Base-by-base conservation (phyloP, 2,888 invertebrate genomes). In the Diaperis boleti region DNA sequence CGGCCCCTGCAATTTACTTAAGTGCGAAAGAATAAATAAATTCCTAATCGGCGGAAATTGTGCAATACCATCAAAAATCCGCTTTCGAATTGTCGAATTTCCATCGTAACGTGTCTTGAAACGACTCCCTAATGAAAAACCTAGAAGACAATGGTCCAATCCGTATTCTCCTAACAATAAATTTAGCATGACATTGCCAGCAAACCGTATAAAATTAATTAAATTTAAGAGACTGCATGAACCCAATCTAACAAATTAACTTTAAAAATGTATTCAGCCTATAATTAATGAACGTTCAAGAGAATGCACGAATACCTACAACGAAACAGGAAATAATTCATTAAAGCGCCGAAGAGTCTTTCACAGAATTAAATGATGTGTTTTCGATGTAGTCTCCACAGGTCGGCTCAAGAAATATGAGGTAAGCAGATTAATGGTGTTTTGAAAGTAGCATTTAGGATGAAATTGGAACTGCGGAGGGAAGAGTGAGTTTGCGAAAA, bases 341-440 rank as follows among this genome's bases (percentile, higher is more conserved):
- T 59, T 59, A 49, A 49, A 39, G 39, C 26, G 39, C 29, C 47
- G 29, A 49, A 33, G 18, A 26, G 31, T 49, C 37, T 49, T 49
- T 39, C 17, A 29, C 31, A 37, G 29, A 59, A 59, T 59, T 59
- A 59, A 49, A 39, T 59, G 49, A 59, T 44, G 55, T 55, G 17
- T 33, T 59, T 49, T 47, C 47, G 35, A 39, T 59, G 44, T 37
- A 31, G 31, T 42, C 33, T 39, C 52, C 11, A 37, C 37, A 35
- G 39, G 26, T 41, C 22, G 29, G 8, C n/a, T 29, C 15, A 35
- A 54, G 45, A 61, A 61, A 54, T 62, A 62, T 62, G 29, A 49
- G 42, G 52, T 62, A 57, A 50, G 44, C 57, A 50, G 57, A 62
- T 62, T 57, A 62, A 62, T 62, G 62, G 44, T 62, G 56, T 62